Evolutionary conservation across 2,888 invertebrate species (phyloP), one percentile per base, ranked within the genome.

Genomic region (Chloroclystis v-ata): DNA sequence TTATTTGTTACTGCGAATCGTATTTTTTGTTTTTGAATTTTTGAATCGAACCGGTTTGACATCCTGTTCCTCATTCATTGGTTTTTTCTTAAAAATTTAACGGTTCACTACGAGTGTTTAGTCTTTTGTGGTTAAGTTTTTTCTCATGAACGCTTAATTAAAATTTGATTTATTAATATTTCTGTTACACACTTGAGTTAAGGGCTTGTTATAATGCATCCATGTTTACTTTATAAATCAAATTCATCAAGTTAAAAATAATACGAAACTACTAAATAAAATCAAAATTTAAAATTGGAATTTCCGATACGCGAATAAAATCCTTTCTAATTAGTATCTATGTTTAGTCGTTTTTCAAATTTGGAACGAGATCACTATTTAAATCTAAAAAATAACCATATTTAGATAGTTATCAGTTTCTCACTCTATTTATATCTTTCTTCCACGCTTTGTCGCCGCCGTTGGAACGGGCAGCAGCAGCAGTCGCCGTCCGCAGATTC

Each of bases 401-500:
- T 3, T 2, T 1, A 16, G 7, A 6, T 1, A 10, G 1, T 26
- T 10, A 29, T 25, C 12, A 39, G 11, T 28, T 30, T 56, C 54
- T 55, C 52, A 48, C 35, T n/a, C 7, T 46, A 47, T 61, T 52
- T 53, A 48, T 52, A 44, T 75, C 55, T 76, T 65, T 81, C 63
- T 82, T 82, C 67, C 83, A 79, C 76, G 82, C 76, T 45, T 35
- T 40, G 56, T 46, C 46, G 47, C 50, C 28, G 56, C 54, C 57
- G 56, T 71, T 63, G 69, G 72, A 70, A 73, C 47, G 74, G 61
- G 65, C 80, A 82, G 79, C 84, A 84, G 68, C 83, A 84, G 63
- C 89, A 89, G 56, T 89, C 89, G 1, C 89, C 89, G 10, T 89
- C 89, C 28, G 89, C 88, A 11, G 89, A 89, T 67, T 89, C 89